These are phyloP conservation scores for Psephotus haematonotus DNA, from an alignment of 2,113 vertebrate genomes.

Conservation along the genomic window DNA sequence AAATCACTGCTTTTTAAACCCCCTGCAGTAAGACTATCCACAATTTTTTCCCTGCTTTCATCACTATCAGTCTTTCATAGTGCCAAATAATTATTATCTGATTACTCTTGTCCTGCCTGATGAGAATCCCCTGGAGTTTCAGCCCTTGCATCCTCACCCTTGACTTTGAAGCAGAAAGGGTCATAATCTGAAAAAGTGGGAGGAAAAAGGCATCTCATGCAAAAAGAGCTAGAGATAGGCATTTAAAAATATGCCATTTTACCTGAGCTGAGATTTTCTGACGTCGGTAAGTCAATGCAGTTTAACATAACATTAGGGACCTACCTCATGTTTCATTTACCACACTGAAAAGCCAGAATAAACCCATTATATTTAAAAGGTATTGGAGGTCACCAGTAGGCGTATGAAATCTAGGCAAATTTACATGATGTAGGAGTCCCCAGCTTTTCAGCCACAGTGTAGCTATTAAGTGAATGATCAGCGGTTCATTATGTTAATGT, in stretches of 20 bases:
- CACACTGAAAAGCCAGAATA: not conserved
- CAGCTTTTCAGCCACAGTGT: constrained; percentile 50
- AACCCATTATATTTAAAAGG: not conserved
- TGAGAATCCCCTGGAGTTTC: not conserved
- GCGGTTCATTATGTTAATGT: constrained; percentile 22
- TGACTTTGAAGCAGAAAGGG: not conserved
- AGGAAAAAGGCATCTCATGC: not conserved
- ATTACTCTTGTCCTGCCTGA: not conserved
- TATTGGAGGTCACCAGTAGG: constrained; percentile 45
- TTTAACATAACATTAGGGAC: not conserved
- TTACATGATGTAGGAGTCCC: constrained; percentile 57
- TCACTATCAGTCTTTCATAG: not conserved
- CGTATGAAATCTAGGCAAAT: constrained; percentile 52
- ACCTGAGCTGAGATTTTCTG: not conserved
- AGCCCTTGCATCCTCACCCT: not conserved
- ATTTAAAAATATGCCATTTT: constrained; percentile 3
- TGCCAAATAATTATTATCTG: not conserved
- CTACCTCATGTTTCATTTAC: not conserved
- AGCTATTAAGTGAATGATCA: constrained; percentile 56
- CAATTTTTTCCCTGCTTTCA: not conserved
- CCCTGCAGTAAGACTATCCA: not conserved
- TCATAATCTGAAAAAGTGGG: not conserved
- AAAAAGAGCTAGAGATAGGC: not conserved
- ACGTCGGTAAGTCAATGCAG: not conserved
- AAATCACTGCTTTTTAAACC: not conserved